Conservation (phyloP, 1,140 invertebrate species). For the Dreissena rostriformis region DNA sequence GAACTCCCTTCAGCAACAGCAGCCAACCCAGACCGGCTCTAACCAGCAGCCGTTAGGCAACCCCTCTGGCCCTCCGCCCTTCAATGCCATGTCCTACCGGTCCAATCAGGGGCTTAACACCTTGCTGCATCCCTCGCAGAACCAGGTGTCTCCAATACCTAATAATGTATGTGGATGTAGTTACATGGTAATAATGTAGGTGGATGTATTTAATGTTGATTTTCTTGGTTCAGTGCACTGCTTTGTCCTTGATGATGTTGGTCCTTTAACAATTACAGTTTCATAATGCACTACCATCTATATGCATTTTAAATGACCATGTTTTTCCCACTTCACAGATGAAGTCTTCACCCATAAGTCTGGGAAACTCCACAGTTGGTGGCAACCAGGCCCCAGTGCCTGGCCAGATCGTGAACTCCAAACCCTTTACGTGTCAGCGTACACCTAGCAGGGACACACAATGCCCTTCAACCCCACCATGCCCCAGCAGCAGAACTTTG, state of each 20-base stretch:
- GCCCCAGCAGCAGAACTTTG: slow-evolving; percentile 32
- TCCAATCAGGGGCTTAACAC: slow-evolving; percentile 64
- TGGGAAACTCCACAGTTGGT: not conserved
- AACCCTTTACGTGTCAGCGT: slow-evolving; percentile 48
- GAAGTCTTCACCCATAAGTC: slow-evolving; percentile 66
- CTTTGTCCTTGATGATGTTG: too few species aligned
- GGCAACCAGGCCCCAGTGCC: slow-evolving; percentile 28
- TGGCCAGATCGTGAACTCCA: slow-evolving; percentile 56
- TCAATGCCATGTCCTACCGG: slow-evolving; percentile 66
- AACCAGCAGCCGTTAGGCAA: slow-evolving; percentile 34
- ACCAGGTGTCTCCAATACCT: slow-evolving; percentile 42
- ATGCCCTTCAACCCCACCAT: slow-evolving; percentile 39
- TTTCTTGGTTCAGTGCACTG: too few species aligned
- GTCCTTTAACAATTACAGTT: too few species aligned
- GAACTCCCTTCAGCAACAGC: slow-evolving; percentile 45
- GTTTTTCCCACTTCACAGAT: slow-evolving; percentile 54
- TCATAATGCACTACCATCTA: too few species aligned
- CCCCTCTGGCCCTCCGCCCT: slow-evolving; percentile 57
- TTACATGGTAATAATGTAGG: too few species aligned
- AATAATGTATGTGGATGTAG: slow-evolving; percentile 13
- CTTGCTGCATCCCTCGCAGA: slow-evolving; percentile 62
- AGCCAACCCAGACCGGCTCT: slow-evolving; percentile 34
- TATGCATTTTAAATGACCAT: too few species aligned
- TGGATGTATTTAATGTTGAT: too few species aligned
- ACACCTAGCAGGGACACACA: slow-evolving; percentile 7